These are phyloP conservation scores for Nesoenas mayeri DNA, from an alignment of 2,113 vertebrate genomes.

Conservation along the genomic window DNA sequence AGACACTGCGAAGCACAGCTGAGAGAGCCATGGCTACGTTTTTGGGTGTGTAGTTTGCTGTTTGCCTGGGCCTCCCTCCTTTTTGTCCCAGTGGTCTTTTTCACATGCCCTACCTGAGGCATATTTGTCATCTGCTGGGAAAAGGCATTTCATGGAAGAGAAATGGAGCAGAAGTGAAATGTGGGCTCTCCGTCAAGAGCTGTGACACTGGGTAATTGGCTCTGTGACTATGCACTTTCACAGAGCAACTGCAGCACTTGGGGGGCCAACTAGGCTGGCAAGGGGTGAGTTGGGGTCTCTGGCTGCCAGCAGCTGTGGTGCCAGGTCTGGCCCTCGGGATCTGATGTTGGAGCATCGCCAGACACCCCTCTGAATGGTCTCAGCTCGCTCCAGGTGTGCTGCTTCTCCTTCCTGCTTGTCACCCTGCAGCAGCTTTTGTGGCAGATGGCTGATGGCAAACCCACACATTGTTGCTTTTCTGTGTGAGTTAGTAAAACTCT, in stretches of 20 bases:
- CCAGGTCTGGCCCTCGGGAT: accelerated
- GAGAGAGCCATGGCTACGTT: slow-evolving; percentile 80
- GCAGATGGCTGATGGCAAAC: not conserved
- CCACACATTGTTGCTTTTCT: not conserved
- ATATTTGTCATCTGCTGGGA: not conserved
- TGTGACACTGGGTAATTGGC: accelerated
- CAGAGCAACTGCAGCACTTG: accelerated
- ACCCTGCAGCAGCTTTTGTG: not conserved
- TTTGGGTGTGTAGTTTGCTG: slow-evolving; percentile 75
- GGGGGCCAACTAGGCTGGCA: not conserved
- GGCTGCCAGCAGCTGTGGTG: not conserved
- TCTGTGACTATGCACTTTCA: not conserved
- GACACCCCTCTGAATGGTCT: not conserved
- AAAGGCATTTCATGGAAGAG: not conserved
- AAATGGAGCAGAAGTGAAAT: not conserved
- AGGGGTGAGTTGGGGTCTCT: not conserved
- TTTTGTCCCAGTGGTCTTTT: not conserved
- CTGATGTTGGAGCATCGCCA: not conserved
- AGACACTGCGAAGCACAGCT: slow-evolving; percentile 87
- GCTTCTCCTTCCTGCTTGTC: not conserved
- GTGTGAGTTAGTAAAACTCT: not conserved
- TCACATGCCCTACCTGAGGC: not conserved
- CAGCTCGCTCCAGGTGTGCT: not conserved
- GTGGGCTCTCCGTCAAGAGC: not conserved
- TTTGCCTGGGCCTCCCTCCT: not conserved